phyloP scores from a whole-genome alignment of 2,113 vertebrate species.

The Tupaia tana region DNA sequence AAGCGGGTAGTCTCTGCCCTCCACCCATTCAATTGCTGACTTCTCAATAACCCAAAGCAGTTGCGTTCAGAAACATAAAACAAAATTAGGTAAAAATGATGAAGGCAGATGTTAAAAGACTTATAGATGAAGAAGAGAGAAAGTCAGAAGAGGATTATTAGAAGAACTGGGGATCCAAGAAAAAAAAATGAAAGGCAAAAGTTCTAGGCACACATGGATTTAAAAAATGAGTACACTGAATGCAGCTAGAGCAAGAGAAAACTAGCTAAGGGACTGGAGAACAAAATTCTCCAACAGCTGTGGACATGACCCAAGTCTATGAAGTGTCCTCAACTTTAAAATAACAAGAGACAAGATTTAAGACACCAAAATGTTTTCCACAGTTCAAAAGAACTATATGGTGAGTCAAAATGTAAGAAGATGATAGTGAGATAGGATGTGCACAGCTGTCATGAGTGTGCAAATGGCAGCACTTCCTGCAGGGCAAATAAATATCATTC shows the following conservation, averaged over 20 bases:
- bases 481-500: rapidly evolving
- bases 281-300: not conserved
- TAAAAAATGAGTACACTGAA: not conserved
- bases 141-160: not conserved
- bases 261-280: not conserved
- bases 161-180: not conserved
- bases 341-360: not conserved
- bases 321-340: not conserved
- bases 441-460: rapidly evolving
- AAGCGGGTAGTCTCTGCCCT: not conserved
- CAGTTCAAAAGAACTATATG: not conserved
- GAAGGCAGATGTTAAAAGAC: not conserved
- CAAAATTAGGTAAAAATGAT: not conserved
- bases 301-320: not conserved
- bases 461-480: rapidly evolving
- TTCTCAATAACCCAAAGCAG: not conserved
- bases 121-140: not conserved
- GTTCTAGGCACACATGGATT: not conserved
- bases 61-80: not conserved
- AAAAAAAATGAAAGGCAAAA: not conserved
- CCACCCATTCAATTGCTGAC: not conserved
- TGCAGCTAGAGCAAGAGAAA: not conserved
- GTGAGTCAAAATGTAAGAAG: no score
- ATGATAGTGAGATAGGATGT: rapidly evolving
- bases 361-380: not conserved